These are phyloP conservation scores for Morone chrysops DNA, from an alignment of 2,113 vertebrate genomes.

Conservation along the genomic window DNA sequence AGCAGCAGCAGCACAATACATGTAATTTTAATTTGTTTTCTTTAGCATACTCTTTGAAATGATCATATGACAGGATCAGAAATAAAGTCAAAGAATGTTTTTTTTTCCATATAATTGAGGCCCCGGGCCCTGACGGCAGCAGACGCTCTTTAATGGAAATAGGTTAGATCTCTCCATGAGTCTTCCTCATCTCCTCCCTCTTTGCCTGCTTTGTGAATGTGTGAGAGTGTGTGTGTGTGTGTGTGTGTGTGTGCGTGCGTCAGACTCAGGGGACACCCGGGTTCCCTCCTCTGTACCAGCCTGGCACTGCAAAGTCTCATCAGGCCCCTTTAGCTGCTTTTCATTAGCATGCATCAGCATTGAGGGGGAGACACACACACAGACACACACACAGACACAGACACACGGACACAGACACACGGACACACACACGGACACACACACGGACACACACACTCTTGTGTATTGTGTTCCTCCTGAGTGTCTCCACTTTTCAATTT, in stretches of 20 bases:
- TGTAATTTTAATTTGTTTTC: constrained; percentile 73
- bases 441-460: constrained; percentile 9
- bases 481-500: constrained; percentile 62
- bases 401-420: constrained; percentile 1
- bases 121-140: constrained; percentile 46
- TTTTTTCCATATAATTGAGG: constrained; percentile 47
- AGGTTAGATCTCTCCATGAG: constrained; percentile 68
- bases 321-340: constrained; percentile 65
- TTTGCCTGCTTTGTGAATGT: constrained; percentile 28
- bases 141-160: constrained; percentile 67
- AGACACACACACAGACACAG: neutral
- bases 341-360: constrained; percentile 68
- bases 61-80: constrained; percentile 50
- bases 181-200: constrained; percentile 56
- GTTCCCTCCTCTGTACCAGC: constrained; percentile 43
- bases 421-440: neutral
- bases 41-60: constrained; percentile 51
- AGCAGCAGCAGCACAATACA: constrained; percentile 11
- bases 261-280: constrained; percentile 54
- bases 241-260: constrained; percentile 22
- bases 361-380: constrained; percentile 3
- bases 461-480: constrained; percentile 38
- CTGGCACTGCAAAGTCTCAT: constrained; percentile 59
- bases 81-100: constrained; percentile 36
- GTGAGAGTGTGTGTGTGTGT: neutral